These are phyloP conservation scores for Oncopodura yosiiana DNA, from an alignment of 1,140 invertebrate species.

Conservation along the genomic window DNA sequence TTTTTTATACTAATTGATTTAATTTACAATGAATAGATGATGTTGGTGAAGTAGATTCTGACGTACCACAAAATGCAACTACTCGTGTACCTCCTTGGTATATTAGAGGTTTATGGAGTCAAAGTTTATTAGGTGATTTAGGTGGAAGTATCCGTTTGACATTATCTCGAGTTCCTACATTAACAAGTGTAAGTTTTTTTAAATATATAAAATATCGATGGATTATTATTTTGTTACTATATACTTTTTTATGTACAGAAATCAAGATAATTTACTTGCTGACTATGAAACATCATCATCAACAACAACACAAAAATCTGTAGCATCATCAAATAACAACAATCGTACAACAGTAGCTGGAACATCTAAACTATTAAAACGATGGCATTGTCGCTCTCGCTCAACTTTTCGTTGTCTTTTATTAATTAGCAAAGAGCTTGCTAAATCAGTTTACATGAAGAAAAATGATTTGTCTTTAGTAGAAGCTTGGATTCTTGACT, in stretches of 20 bases:
- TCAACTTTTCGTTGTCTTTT: constrained; percentile 36
- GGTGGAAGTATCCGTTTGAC: constrained; percentile 37
- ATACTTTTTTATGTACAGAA: constrained; percentile 20
- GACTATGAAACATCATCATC: constrained; percentile 21
- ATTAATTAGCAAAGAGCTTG: constrained; percentile 35
- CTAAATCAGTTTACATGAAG: constrained; percentile 34
- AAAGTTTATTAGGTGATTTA: constrained; percentile 36
- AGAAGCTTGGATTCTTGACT: constrained; percentile 36
- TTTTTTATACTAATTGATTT: constrained; percentile 4
- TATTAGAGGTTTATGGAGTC: constrained; percentile 37
- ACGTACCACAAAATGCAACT: constrained; percentile 23
- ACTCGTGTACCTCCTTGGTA: constrained; percentile 35
- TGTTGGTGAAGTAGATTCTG: constrained; percentile 4
- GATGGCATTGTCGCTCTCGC: constrained; percentile 37
- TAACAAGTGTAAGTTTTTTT: constrained; percentile 34
- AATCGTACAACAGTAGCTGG: constrained; percentile 12
- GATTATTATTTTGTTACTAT: background rate
- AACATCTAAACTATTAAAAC: constrained; percentile 35
- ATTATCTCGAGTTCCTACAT: constrained; percentile 35
- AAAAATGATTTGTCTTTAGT: constrained; percentile 33
- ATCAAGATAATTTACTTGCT: constrained; percentile 26
- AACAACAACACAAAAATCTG: background rate
- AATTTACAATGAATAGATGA: constrained; percentile 9
- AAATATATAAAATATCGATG: background rate
- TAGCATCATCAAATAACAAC: background rate